Evolutionary conservation across 2,888 invertebrate genomes (phyloP).

Genomic region (Erynnis tages): DNA sequence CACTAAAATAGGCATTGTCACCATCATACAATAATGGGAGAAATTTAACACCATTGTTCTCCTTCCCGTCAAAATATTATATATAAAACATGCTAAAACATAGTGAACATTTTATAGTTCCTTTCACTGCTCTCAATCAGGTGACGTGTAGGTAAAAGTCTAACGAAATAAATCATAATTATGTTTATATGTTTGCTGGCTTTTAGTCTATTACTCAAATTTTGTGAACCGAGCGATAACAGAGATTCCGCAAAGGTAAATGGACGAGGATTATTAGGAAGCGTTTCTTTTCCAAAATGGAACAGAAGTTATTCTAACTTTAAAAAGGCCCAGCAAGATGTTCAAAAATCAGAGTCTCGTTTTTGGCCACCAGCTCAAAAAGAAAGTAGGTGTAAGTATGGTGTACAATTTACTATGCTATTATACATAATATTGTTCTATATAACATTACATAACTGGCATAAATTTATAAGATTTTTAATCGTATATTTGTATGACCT

Average conservation of each 20-base stretch:
- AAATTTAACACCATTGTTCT: constrained; percentile 53
- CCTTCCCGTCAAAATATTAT: constrained; percentile 49
- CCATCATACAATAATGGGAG: constrained; percentile 46
- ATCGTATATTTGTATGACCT: too few relatives aligned
- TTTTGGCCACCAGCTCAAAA: constrained; percentile 65
- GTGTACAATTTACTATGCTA: too few relatives aligned
- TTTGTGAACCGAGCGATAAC: constrained; percentile 42
- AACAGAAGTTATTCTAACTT: constrained; percentile 33
- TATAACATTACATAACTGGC: background rate
- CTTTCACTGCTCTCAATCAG: background rate
- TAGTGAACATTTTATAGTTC: constrained; percentile 38
- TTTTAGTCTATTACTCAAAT: constrained; percentile 35
- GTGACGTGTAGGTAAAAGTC: background rate
- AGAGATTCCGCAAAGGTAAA: constrained; percentile 30
- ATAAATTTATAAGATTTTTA: background rate
- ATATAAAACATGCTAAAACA: constrained; percentile 42
- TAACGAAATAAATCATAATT: background rate
- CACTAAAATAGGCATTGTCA: constrained; percentile 51
- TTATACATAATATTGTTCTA: background rate
- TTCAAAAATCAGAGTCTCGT: constrained; percentile 39
- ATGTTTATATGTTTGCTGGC: constrained; percentile 4
- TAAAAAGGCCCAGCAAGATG: constrained; percentile 36
- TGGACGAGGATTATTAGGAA: constrained; percentile 36
- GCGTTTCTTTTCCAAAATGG: constrained; percentile 40
- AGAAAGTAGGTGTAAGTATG: constrained; percentile 66